phyloP scores from a whole-genome alignment of 2,113 vertebrate genomes.

The Peromyscus polionotus region DNA sequence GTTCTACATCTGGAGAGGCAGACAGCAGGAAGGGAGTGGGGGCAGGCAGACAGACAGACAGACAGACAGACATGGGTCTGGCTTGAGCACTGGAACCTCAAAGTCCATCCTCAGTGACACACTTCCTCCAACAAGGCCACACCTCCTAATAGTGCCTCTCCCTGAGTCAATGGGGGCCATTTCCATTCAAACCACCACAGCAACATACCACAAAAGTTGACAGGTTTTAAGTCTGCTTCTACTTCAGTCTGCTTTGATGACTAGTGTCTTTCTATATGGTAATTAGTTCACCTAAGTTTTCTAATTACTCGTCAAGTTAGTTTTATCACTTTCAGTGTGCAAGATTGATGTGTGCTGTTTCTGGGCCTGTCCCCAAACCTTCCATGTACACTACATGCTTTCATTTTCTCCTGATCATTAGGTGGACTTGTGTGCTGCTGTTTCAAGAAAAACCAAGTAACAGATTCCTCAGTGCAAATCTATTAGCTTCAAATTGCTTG shows the following conservation, averaged over 20 bases:
- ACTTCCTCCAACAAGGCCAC: background rate
- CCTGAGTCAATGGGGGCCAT: background rate
- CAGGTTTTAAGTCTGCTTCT: background rate
- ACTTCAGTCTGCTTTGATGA: background rate
- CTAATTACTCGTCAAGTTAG: background rate
- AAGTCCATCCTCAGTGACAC: background rate
- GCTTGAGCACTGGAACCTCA: background rate
- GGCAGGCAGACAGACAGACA: background rate
- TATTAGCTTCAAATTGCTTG: slow-evolving; percentile 32
- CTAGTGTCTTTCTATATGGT: background rate
- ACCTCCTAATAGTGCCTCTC: too few species aligned
- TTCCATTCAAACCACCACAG: background rate
- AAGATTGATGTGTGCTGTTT: background rate
- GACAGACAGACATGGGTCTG: background rate
- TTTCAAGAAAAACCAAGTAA: slow-evolving; percentile 47
- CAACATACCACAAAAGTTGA: background rate
- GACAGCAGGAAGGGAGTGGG: background rate
- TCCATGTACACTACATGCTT: too few species aligned
- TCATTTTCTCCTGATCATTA: background rate
- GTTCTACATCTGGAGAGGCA: background rate
- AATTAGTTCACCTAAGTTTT: background rate
- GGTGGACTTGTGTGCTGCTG: slow-evolving; percentile 40
- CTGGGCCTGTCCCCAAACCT: background rate
- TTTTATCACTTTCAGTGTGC: background rate
- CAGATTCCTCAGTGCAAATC: slow-evolving; percentile 1